phyloP scores from a whole-genome alignment of 2,113 vertebrate genomes.

The Miniopterus natalensis region DNA sequence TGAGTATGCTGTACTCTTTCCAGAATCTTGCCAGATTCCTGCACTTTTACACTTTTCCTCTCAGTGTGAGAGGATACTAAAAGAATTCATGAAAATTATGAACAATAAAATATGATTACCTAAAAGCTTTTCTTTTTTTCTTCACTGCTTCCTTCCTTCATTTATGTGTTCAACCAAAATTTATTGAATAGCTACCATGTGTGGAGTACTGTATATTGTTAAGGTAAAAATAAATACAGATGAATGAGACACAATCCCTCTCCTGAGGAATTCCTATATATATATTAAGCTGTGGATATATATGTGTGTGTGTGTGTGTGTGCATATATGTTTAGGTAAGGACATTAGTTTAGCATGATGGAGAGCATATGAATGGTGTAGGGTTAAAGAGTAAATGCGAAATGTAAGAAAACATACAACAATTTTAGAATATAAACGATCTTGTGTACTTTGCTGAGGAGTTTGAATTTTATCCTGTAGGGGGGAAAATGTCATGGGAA shows the following conservation, averaged over 20 bases:
- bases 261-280: not conserved
- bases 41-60: not conserved
- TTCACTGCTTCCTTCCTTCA: not conserved
- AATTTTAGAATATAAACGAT: constrained; percentile 11
- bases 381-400: not conserved
- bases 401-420: not conserved
- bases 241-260: not conserved
- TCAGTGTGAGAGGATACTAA: not conserved
- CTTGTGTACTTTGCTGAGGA: not conserved
- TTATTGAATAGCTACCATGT: not conserved
- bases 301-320: not conserved
- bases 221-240: not conserved
- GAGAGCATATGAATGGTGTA: not conserved
- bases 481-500: not conserved
- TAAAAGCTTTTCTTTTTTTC: not conserved
- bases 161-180: not conserved
- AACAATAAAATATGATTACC: not conserved
- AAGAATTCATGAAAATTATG: not conserved
- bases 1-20: not conserved
- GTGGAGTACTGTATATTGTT: not conserved
- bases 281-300: not conserved
- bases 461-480: not conserved
- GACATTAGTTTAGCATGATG: not conserved
- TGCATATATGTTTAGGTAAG: not conserved
- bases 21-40: not conserved